These are phyloP conservation scores for Priocnemis perturbator DNA, from an alignment of 2,888 invertebrate species.

Conservation along the genomic window DNA sequence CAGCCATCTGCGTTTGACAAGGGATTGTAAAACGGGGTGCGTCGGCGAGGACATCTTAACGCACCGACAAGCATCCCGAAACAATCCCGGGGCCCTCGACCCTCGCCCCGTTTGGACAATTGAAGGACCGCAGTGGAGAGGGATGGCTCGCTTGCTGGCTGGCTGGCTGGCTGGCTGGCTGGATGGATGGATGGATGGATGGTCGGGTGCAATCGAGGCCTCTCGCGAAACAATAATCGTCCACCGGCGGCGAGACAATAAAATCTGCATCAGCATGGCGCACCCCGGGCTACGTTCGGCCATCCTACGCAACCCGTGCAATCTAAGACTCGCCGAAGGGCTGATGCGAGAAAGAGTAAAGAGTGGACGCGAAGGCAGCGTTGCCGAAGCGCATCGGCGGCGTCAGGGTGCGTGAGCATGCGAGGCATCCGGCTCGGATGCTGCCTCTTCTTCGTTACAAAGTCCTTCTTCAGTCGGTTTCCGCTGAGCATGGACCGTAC, in stretches of 20 bases:
- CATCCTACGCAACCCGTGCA: background rate
- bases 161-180: background rate
- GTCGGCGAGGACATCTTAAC: constrained; percentile 34
- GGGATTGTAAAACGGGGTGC: constrained; percentile 19
- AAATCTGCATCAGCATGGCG: constrained; percentile 36
- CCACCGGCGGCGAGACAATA: constrained; percentile 34
- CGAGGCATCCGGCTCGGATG: too few relatives aligned
- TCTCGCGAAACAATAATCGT: constrained; percentile 27
- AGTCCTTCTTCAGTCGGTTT: too few relatives aligned
- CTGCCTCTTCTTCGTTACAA: too few relatives aligned
- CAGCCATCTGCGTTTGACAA: constrained; percentile 46
- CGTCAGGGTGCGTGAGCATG: too few relatives aligned
- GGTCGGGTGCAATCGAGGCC: constrained; percentile 13
- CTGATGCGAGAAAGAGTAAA: background rate
- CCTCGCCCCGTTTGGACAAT: constrained; percentile 32
- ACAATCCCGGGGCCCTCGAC: constrained; percentile 32
- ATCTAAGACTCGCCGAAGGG: constrained; percentile 6
- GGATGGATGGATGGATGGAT: background rate
- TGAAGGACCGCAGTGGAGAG: constrained; percentile 22
- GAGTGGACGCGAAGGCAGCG: background rate
- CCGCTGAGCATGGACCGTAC: too few relatives aligned
- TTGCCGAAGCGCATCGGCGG: background rate
- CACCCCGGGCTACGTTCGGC: constrained; percentile 5
- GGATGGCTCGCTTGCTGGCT: background rate
- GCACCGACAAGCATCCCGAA: constrained; percentile 44